These are phyloP conservation scores for Paradisaea rubra DNA, from an alignment of 2,113 vertebrate genomes.

Conservation along the genomic window DNA sequence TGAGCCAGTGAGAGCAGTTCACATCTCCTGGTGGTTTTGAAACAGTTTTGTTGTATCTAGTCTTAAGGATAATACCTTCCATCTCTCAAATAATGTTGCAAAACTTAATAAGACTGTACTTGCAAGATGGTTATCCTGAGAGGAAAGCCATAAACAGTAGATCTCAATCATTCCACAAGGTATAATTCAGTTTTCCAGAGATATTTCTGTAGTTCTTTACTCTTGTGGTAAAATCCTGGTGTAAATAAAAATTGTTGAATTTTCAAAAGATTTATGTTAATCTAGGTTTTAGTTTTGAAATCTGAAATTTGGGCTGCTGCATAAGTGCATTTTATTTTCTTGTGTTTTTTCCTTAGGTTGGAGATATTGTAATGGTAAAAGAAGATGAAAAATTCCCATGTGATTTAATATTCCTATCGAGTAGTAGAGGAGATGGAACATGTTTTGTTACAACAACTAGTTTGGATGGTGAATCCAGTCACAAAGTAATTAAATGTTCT, in stretches of 20 bases:
- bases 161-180: background rate
- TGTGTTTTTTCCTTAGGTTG: slow-evolving; percentile 76
- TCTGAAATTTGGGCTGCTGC: background rate
- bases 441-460: slow-evolving; percentile 96
- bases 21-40: background rate
- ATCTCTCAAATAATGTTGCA: background rate
- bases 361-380: slow-evolving; percentile 90
- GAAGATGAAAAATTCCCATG: slow-evolving; percentile 95
- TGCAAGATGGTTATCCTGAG: background rate
- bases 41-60: background rate
- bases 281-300: background rate
- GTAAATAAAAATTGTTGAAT: background rate
- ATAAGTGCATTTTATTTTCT: background rate
- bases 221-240: background rate
- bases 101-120: background rate
- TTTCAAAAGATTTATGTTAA: background rate
- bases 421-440: slow-evolving; percentile 88
- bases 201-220: background rate
- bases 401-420: slow-evolving; percentile 90
- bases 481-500: slow-evolving; percentile 77
- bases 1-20: background rate
- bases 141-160: background rate
- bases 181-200: background rate
- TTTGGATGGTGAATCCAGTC: slow-evolving; percentile 95
- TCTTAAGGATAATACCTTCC: background rate